Base-by-base conservation (phyloP, 2,888 invertebrate genomes). In the Labia minor region DNA sequence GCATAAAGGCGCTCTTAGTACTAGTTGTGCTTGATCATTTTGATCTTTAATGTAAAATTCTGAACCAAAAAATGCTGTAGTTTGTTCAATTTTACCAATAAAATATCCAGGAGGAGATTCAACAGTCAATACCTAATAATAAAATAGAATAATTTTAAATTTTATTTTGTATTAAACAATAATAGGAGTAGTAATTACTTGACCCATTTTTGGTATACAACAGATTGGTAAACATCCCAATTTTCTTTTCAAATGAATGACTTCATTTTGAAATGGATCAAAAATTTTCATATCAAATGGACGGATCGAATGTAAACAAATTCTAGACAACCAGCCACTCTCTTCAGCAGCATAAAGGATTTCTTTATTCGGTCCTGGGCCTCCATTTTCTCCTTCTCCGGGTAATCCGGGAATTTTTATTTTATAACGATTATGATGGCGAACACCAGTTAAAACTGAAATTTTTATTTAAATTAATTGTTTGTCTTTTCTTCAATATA, bases 11-110 rank as follows among this genome's bases (percentile, higher is more conserved):
- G 49, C 49, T 14, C 49, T 4, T 14, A 49, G 14, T n/a, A 49
- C 49, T 8, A 49, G 16, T 16, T 49, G 49, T n/a, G 49, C 49
- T 49, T 49, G 6, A 49, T 49, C 49, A 49, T 11, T 3, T n/a
- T 49, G 16, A 49, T 49, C 49, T 49, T 49, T 49, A 14, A 49
- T 49, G 2, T 8, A 16, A 49, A 49, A 49, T 14, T 49, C 49
- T 16, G 49, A 8, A 16, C 49, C 49, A 14, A 49, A 49, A 49
- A 49, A 49, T 49, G 49, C 49, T 10, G 49, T 49, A 3, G 49
- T 49, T 77, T 91, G 89, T 72, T 87, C 85, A 11, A 91, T 82
- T 1, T 83, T 81, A 61, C 91, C 90, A 63, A 90, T 80, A 20
- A 86, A 77, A 20, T 81, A 84, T 37, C 87, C 88, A 0, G 88